Percentiles rank a stretch among this genome's conserved stretches.
phyloP scores from a whole-genome alignment of 2,888 invertebrate genomes.

The Drosophila multiciliata region DNA sequence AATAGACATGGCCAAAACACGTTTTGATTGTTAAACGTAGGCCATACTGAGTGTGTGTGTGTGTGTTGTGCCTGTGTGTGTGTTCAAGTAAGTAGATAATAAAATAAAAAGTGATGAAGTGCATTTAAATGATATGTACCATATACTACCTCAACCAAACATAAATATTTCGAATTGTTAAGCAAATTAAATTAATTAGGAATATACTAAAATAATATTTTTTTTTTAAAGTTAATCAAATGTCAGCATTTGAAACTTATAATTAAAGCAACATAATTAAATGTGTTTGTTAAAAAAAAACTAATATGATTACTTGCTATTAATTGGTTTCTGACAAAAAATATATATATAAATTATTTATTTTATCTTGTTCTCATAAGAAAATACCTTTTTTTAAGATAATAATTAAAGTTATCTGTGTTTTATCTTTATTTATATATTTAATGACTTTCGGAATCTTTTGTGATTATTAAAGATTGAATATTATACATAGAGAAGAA shows the following conservation, averaged over 20 bases:
- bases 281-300: too few species aligned
- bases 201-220: not conserved
- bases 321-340: not conserved
- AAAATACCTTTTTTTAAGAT: not conserved
- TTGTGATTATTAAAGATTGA: not conserved
- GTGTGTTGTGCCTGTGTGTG: too few species aligned
- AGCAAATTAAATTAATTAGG: not conserved
- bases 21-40: conserved; percentile 10
- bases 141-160: not conserved
- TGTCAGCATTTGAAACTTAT: too few species aligned
- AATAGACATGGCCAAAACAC: conserved; percentile 38
- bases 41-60: not conserved
- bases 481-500: not conserved
- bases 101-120: not conserved
- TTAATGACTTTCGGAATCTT: not conserved
- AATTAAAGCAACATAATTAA: too few species aligned
- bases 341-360: too few species aligned
- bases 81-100: not conserved
- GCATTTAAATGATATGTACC: not conserved
- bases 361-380: not conserved
- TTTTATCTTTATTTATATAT: not conserved
- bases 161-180: not conserved
- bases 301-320: too few species aligned
- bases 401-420: not conserved
- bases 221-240: not conserved